Percentiles rank a stretch among this genome's conserved stretches.
These are phyloP conservation scores for Drosophila lacicola DNA, from an alignment of 2,888 invertebrate genomes.

Conservation along the genomic window DNA sequence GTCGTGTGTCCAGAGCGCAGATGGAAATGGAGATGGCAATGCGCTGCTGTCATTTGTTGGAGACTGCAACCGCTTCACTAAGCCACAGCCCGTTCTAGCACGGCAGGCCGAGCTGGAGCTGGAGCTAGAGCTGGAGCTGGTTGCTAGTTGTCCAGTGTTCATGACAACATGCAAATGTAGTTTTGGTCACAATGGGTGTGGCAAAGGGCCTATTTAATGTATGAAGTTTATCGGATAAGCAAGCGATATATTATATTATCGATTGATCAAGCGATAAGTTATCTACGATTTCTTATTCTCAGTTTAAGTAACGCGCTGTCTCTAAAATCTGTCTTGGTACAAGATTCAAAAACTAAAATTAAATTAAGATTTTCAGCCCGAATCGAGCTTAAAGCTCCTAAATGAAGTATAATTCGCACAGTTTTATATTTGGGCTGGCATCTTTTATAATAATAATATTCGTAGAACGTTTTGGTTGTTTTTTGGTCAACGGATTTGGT, in stretches of 20 bases:
- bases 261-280: not conserved
- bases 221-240: not conserved
- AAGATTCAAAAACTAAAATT: no score
- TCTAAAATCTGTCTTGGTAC: no score
- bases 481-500: no score
- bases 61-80: slow-evolving; percentile 17
- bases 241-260: slow-evolving; percentile 3
- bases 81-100: not conserved
- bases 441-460: no score
- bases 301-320: no score
- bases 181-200: not conserved
- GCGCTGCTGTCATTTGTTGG: slow-evolving; percentile 7
- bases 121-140: not conserved
- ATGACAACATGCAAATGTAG: slow-evolving; percentile 15
- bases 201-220: not conserved
- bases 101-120: not conserved
- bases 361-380: no score
- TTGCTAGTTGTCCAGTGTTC: slow-evolving; percentile 9
- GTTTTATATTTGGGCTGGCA: no score
- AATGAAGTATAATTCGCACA: no score
- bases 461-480: no score
- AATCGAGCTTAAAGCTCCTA: no score
- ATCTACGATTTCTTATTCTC: not conserved
- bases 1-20: slow-evolving; percentile 42
- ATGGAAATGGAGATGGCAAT: slow-evolving; percentile 22